Percentiles rank a stretch among this genome's conserved stretches.
phyloP scores from a whole-genome alignment of 2,797 vertebrate genomes.

The Carduelis carduelis region DNA sequence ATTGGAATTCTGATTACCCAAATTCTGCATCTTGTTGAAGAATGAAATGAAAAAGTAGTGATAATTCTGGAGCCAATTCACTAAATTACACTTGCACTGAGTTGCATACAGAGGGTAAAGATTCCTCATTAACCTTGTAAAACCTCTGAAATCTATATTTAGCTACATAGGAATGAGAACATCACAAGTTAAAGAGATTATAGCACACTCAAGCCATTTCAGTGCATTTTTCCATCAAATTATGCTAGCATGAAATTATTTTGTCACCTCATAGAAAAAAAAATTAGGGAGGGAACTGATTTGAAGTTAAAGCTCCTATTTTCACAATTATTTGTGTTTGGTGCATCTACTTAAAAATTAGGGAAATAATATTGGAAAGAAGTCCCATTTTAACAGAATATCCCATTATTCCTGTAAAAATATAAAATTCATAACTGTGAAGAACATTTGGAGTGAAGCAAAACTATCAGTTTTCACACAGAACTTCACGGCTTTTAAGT shows the following conservation, averaged over 20 bases:
- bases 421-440: constrained; percentile 10
- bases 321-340: background rate
- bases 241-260: background rate
- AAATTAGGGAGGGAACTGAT: background rate
- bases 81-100: background rate
- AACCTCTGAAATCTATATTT: background rate
- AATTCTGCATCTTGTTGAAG: constrained; percentile 6
- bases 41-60: background rate
- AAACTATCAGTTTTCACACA: constrained; percentile 35
- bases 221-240: background rate
- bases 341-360: background rate
- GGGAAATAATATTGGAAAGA: background rate
- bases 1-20: constrained; percentile 51
- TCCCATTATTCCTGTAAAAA: background rate
- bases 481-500: constrained; percentile 52
- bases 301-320: background rate
- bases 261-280: background rate
- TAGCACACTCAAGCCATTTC: background rate
- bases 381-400: background rate
- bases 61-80: background rate
- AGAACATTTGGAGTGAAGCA: constrained; percentile 41
- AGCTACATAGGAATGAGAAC: background rate
- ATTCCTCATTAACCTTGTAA: background rate
- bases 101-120: background rate
- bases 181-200: background rate